phyloP scores from a whole-genome alignment of 2,113 vertebrate species.

The Hypomesus transpacificus region DNA sequence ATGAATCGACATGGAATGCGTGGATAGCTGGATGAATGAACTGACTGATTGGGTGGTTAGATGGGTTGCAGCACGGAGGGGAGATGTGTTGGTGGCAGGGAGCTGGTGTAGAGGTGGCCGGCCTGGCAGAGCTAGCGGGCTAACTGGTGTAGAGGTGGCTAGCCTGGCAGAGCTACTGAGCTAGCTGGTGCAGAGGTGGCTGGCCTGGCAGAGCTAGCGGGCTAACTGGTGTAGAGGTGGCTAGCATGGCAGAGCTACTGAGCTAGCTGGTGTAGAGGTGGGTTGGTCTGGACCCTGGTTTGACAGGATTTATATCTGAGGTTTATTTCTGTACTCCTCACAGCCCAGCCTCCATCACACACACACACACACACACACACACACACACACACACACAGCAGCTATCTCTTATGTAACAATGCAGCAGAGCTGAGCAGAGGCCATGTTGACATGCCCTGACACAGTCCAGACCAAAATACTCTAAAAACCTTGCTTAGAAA shows the following conservation, averaged over 20 bases:
- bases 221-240: neutral
- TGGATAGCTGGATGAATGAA: too few relatives aligned
- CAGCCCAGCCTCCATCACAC: conserved; percentile 11
- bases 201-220: conserved; percentile 19
- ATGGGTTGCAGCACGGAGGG: too few relatives aligned
- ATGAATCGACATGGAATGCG: too few relatives aligned
- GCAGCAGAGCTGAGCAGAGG: conserved; percentile 12
- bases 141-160: neutral
- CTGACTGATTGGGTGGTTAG: too few relatives aligned
- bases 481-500: conserved; percentile 17
- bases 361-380: conserved; percentile 14
- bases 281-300: conserved; percentile 43
- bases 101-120: neutral
- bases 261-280: too few relatives aligned
- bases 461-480: conserved; percentile 2
- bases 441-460: conserved; percentile 23
- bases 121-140: conserved; percentile 22
- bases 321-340: conserved; percentile 54
- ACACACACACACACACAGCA: conserved; percentile 25
- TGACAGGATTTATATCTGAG: conserved; percentile 49
- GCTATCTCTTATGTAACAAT: conserved; percentile 51
- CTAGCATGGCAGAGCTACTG: neutral
- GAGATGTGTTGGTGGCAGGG: too few relatives aligned
- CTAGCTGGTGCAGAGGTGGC: neutral
- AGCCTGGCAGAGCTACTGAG: neutral